Evolutionary conservation across 2,888 invertebrate species (phyloP).

Genomic region (Pachymerium ferrugineum): DNA sequence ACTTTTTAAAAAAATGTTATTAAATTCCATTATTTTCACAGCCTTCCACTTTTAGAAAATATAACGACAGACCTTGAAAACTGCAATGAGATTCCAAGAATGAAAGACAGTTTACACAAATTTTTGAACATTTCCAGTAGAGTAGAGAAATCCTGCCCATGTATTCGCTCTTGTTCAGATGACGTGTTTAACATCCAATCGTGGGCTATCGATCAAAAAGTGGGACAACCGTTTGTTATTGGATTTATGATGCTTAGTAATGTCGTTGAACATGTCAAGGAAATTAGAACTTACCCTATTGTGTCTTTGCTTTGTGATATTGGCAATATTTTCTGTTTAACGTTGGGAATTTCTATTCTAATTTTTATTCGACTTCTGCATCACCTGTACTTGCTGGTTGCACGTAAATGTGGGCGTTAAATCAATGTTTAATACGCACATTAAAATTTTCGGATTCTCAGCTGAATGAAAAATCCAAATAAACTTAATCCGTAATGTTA

Average conservation of each 20-base stretch:
- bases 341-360: constrained; percentile 30
- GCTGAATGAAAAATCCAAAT: too few species aligned
- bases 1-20: neutral
- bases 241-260: neutral
- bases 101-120: neutral
- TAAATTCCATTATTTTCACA: neutral
- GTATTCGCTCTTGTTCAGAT: neutral
- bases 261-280: neutral
- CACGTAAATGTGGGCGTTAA: too few species aligned
- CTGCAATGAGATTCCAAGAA: neutral
- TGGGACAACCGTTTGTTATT: neutral
- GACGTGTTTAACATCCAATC: neutral
- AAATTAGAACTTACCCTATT: neutral
- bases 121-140: neutral
- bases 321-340: constrained; percentile 30
- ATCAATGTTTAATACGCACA: too few species aligned
- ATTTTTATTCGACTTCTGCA: constrained; percentile 23
- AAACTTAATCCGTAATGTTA: too few species aligned
- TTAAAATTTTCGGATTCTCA: too few species aligned
- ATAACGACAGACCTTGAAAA: neutral
- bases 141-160: neutral
- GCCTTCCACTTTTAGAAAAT: neutral
- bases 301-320: constrained; percentile 28
- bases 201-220: neutral
- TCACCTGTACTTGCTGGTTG: too few species aligned